Percentiles rank a stretch among this genome's conserved stretches.
These are phyloP conservation scores for Tribolium castaneum DNA, from an alignment of 1,140 invertebrate genomes.

Conservation along the genomic window DNA sequence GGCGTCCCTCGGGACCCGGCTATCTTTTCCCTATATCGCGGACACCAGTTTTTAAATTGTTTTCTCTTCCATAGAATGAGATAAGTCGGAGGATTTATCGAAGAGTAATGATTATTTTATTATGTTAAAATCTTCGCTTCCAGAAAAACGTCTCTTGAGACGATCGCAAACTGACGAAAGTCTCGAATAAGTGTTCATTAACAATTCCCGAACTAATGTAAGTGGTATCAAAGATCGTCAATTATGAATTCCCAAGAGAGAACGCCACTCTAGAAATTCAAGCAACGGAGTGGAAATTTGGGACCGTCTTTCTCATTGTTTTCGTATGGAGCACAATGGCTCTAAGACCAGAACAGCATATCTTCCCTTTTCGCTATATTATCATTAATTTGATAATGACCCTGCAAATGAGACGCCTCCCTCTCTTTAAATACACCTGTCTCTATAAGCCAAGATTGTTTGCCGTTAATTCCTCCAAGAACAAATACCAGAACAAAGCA, in stretches of 20 bases:
- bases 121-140: neutral
- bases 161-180: neutral
- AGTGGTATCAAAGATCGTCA: constrained; percentile 38
- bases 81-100: constrained; percentile 2
- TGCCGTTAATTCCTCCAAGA: constrained; percentile 25
- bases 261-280: constrained; percentile 35
- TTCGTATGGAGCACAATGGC: constrained; percentile 35
- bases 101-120: neutral
- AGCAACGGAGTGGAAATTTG: constrained; percentile 42
- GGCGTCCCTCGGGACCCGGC: neutral
- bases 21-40: neutral
- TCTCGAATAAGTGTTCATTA: constrained; percentile 18
- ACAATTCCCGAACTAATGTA: constrained; percentile 27
- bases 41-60: constrained; percentile 11
- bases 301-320: constrained; percentile 38
- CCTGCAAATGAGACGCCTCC: constrained; percentile 27
- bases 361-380: constrained; percentile 35
- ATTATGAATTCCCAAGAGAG: constrained; percentile 32
- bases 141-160: too few relatives aligned
- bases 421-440: constrained; percentile 26
- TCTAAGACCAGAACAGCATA: constrained; percentile 38
- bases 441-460: constrained; percentile 25
- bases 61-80: neutral
- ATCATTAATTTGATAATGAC: constrained; percentile 43
- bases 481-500: constrained; percentile 33